Evolutionary conservation across 2,797 vertebrate species (phyloP), one percentile per base, ranked within the genome.

Genomic region (Falco biarmicus): DNA sequence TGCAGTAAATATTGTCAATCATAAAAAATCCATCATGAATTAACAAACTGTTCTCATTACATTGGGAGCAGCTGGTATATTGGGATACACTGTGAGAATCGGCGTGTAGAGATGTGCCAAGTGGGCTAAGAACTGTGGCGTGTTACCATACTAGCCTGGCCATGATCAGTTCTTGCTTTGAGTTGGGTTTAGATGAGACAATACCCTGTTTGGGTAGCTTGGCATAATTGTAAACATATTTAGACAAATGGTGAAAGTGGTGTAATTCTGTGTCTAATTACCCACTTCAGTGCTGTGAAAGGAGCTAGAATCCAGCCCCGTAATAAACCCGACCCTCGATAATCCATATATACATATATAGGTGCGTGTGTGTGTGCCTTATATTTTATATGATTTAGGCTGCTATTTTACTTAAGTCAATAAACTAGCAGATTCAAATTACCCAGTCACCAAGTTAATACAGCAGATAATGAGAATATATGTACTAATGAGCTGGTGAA

Each of bases 201-300:
- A 22, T 28, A 54, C 11, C 0, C 0, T 21, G 29, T 66, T 70
- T 77, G 57, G 28, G 20, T 21, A 68, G 41, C 20, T 59, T 43
- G 47, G 34, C 28, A 15, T 57, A 8, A 43, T 84, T 74, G 75
- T 68, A 31, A 89, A 53, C 20, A 24, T 21, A 16, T 18, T 22
- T 16, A 64, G 29, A 50, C 31, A 37, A 70, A 79, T 25, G 18
- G 20, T 74, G 32, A 75, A 80, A 63, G 18, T 39, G 1, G 2
- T 28, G 8, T 47, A 59, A 61, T 93, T 70, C 53, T 86, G 13
- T 87, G 20, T 59, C 34, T 45, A 45, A 63, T 66, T 80, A 84
- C 64, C 43, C 28, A 61, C 39, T 39, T 70, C 34, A 63, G 31
- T 68, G 64, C 51, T 87, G n/a, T 63, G 31, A 69, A 69, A 83